Base-by-base conservation (phyloP, 2,113 vertebrate genomes). In the Sisor rabdophorus region DNA sequence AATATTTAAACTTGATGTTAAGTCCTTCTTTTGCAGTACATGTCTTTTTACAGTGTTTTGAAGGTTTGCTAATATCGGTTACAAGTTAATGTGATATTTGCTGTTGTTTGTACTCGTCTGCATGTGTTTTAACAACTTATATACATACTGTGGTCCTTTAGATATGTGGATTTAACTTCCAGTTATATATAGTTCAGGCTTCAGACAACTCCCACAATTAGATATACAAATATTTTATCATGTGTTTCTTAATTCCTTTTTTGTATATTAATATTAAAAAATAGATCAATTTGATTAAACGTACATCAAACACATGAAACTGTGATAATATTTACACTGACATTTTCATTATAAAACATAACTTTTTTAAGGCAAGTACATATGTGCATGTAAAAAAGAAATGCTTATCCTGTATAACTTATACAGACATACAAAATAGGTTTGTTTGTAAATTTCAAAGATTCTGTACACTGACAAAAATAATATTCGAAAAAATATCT, bases 1-100 rank as follows among this genome's bases (percentile, higher is more conserved):
- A 82, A 82, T 77, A 71, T 77, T 82, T 81, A 82, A 80, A 79
- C 47, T 19, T 30, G 26, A 76, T 19, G 53, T 40, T 36, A 68
- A 2, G 11, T 77, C 28, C 52, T 75, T 17, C 73, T 73, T 55
- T 67, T 44, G 15, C 2, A 17, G 22, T 71, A 4, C 13, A 16
- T n/a, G 20, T 79, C 48, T 6, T 69, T 16, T 10, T 13, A 67
- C 73, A 75, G 73, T 74, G 28, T 82, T 79, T 40, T 22, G 22
- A 59, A 59, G 26, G 44, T 26, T 61, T 77, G 53, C 47, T n/a
- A 4, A 11, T 70, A 8, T 77, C 16, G 26, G 24, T 47, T 56
- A 55, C 59, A 76, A 17, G 30, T 75, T 5, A 63, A 53, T 65
- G 47, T 74, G 32, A 28, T 72, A 26, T 47, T 54, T 47, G 54